These are phyloP conservation scores for Heliconius sara DNA, from an alignment of 2,888 invertebrate species.

Conservation along the genomic window DNA sequence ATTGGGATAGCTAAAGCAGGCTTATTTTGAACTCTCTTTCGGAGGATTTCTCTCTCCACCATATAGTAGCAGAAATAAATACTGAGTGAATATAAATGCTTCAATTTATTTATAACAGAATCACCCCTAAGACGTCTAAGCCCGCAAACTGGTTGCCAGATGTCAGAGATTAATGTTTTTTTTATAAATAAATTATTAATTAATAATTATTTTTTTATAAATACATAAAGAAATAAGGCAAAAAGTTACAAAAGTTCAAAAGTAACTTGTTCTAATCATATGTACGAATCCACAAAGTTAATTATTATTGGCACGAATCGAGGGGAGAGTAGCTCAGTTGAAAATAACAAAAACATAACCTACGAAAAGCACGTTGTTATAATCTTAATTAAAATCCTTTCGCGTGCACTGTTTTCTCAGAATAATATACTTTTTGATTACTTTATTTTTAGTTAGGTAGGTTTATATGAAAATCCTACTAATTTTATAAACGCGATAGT, in stretches of 20 bases:
- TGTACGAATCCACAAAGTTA: not conserved
- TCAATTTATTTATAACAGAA: not conserved
- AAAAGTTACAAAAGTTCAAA: not conserved
- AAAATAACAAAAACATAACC: slow-evolving; percentile 13
- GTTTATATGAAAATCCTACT: not conserved
- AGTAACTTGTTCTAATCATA: not conserved
- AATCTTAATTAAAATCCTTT: slow-evolving; percentile 24
- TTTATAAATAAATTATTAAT: no score
- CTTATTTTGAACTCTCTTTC: not conserved
- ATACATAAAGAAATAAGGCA: not conserved
- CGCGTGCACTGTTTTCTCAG: slow-evolving; percentile 5
- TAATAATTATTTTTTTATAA: no score
- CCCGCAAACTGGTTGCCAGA: not conserved
- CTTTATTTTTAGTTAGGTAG: not conserved
- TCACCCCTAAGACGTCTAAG: not conserved
- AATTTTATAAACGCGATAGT: no score
- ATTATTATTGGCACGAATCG: not conserved
- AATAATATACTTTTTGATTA: slow-evolving; percentile 1
- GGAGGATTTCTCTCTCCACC: not conserved
- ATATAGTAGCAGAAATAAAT: not conserved
- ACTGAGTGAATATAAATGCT: not conserved
- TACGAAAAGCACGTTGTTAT: not conserved
- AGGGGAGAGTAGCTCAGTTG: not conserved
- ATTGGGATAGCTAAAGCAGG: no score
- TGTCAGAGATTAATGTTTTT: not conserved